Percentiles rank a stretch among this genome's conserved stretches.
phyloP scores from a whole-genome alignment of 2,113 vertebrate species.

The Alosa alosa region DNA sequence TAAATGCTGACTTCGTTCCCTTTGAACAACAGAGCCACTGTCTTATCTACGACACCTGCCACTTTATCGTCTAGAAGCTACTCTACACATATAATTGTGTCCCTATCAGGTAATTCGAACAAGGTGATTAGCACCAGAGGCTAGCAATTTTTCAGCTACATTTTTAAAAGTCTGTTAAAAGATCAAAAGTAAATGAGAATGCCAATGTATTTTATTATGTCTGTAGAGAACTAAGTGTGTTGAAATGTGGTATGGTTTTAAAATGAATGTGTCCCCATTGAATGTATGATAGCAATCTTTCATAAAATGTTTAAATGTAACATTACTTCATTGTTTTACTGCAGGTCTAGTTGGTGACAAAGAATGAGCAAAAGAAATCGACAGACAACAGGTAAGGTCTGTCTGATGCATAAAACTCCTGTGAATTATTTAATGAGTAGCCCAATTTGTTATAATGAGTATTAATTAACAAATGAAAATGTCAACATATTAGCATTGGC shows the following conservation, averaged over 20 bases:
- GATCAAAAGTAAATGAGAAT: too few species aligned
- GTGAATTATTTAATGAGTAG: too few species aligned
- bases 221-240: too few species aligned
- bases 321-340: not conserved
- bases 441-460: too few species aligned
- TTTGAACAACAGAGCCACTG: not conserved
- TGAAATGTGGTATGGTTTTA: too few species aligned
- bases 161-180: not conserved
- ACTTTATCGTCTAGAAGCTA: not conserved
- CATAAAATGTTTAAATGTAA: too few species aligned
- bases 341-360: not conserved
- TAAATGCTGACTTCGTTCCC: not conserved
- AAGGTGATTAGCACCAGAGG: not conserved
- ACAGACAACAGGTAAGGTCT: not conserved
- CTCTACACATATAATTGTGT: not conserved
- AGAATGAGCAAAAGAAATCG: not conserved
- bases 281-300: too few species aligned
- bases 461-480: too few species aligned
- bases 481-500: too few species aligned
- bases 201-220: too few species aligned
- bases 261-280: too few species aligned
- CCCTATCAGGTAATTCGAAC: not conserved
- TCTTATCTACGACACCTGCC: not conserved
- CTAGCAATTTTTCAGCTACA: not conserved
- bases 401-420: too few species aligned